A percentile compares a stretch with the other conserved stretches of the same genome.
Evolutionary conservation across 1,140 invertebrate species (phyloP).

Genomic region (Hylyphantes graminicola): DNA sequence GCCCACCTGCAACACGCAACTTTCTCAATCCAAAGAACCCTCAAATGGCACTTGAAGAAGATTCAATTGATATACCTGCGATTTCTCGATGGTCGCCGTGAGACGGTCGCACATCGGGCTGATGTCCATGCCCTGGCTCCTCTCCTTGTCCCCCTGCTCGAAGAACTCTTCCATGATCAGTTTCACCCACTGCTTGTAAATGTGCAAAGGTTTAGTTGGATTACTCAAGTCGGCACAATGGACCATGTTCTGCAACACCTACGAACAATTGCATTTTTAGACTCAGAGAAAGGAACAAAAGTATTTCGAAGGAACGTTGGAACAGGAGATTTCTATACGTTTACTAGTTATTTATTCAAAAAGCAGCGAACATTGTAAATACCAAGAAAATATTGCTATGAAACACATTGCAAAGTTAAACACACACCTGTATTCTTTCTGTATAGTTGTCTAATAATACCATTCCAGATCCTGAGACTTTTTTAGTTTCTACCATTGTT

Average conservation of each 20-base stretch:
- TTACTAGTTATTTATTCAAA: too few relatives aligned
- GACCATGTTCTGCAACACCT: constrained; percentile 96
- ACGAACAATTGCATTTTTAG: neutral
- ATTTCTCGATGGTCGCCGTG: constrained; percentile 98
- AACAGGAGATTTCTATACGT: too few relatives aligned
- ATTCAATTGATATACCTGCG: constrained; percentile 75
- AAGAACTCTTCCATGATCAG: constrained; percentile 95
- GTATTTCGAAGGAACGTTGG: neutral
- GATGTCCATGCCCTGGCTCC: constrained; percentile 88
- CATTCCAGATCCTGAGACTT: constrained; percentile 94
- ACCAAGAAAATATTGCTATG: neutral
- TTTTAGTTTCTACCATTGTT: constrained; percentile 99
- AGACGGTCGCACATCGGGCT: constrained; percentile 96
- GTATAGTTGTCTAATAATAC: constrained; percentile 98
- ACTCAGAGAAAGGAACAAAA: neutral
- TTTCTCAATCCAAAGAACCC: neutral
- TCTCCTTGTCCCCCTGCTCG: constrained; percentile 87
- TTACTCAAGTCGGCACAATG: constrained; percentile 99
- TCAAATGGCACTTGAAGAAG: neutral
- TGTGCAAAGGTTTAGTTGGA: constrained; percentile 95
- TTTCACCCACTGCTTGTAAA: constrained; percentile 94
- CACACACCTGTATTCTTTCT: constrained; percentile 84
- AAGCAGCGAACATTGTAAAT: too few relatives aligned
- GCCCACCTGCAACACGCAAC: constrained; percentile 77
- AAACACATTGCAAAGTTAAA: neutral